phyloP scores from a whole-genome alignment of 1,140 invertebrate species.

The Uloborus diversus region DNA sequence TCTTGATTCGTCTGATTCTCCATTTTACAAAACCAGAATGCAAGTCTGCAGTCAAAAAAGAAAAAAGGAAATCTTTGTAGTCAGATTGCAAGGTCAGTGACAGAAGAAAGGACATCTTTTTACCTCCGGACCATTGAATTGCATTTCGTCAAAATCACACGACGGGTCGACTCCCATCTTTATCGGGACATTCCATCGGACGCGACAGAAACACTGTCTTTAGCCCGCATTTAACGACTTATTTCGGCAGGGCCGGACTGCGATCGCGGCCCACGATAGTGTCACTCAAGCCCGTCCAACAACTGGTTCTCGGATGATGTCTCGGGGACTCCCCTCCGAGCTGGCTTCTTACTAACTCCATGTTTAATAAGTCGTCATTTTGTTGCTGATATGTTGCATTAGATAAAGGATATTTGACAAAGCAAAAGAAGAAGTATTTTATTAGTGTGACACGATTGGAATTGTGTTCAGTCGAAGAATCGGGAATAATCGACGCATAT shows the following conservation, averaged over 20 bases:
- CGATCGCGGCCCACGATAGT: neutral
- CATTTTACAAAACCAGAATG: too few species aligned
- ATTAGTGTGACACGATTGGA: too few species aligned
- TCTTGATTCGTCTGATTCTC: too few species aligned
- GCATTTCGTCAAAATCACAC: slow-evolving; percentile 31
- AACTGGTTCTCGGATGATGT: neutral
- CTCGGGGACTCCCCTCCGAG: neutral
- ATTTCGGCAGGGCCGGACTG: slow-evolving; percentile 17
- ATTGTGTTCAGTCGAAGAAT: too few species aligned
- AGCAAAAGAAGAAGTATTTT: too few species aligned
- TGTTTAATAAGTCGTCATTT: neutral
- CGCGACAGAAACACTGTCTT: slow-evolving; percentile 50
- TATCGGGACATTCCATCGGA: slow-evolving; percentile 49
- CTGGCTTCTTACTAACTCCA: too few species aligned
- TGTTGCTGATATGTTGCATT: too few species aligned
- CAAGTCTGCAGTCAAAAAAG: too few species aligned
- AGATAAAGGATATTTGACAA: too few species aligned
- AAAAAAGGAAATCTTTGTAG: too few species aligned
- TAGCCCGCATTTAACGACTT: slow-evolving; percentile 42
- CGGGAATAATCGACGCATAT: too few species aligned
- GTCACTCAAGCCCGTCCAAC: neutral
- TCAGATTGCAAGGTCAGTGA: neutral
- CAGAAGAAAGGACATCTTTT: neutral
- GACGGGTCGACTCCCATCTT: neutral
- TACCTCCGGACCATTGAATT: slow-evolving; percentile 6